Percentiles rank a stretch among this genome's conserved stretches.
Conservation (phyloP, 2,113 vertebrate genomes). For the Fukomys damarensis region DNA sequence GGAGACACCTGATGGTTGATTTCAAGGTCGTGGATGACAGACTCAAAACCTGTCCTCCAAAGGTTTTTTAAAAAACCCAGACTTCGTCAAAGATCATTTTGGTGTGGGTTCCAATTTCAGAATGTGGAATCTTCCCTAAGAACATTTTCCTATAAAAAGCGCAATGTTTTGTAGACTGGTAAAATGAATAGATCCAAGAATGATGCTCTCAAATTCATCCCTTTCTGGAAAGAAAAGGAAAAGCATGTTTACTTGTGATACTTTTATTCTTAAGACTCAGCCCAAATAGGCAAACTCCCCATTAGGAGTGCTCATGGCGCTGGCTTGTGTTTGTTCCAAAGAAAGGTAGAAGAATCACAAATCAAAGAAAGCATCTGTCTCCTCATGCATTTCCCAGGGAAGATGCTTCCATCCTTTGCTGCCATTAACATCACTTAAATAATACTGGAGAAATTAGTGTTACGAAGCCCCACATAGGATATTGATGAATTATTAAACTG, state of each 20-base stretch:
- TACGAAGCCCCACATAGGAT: conserved; percentile 21
- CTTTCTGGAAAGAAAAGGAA: background rate
- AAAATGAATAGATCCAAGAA: background rate
- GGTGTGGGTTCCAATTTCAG: background rate
- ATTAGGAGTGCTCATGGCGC: accelerated
- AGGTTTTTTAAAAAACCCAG: background rate
- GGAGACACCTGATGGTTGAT: background rate
- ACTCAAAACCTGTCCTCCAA: background rate
- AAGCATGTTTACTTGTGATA: background rate
- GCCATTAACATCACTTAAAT: conserved; percentile 54
- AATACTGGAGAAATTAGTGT: conserved; percentile 33
- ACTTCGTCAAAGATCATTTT: background rate
- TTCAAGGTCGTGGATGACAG: conserved; percentile 28
- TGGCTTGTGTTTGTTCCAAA: background rate
- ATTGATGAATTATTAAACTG: conserved; percentile 70
- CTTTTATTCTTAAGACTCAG: background rate
- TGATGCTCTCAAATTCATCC: background rate
- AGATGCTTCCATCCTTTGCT: background rate
- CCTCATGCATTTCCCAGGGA: background rate
- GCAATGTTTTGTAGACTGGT: background rate
- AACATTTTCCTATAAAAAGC: background rate
- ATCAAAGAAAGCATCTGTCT: background rate
- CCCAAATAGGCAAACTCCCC: background rate
- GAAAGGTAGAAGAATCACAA: background rate
- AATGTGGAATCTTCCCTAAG: background rate